Evolutionary conservation across 2,888 invertebrate species (phyloP), one percentile per base, ranked within the genome.

Genomic region (Ligdia adustata): DNA sequence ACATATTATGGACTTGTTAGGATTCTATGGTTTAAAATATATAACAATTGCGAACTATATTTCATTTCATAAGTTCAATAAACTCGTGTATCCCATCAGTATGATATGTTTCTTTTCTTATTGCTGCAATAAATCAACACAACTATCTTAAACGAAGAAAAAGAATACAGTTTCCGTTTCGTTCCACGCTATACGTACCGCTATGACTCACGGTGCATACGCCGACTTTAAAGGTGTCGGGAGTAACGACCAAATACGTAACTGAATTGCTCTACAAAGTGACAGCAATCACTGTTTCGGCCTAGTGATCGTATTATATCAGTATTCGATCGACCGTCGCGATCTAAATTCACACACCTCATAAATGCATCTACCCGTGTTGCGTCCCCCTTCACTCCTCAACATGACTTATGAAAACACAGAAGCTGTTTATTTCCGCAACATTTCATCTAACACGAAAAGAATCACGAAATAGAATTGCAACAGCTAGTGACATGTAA

Each of bases 171-270:
- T 34, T 41, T 47, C 46, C 46, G 46, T 40, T 47, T 32, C 2
- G 41, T 47, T 41, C 35, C 35, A 41, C 15, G 26, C 24, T 18
- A 9, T 33, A 33, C 28, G 38, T 38, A 27, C 48, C 42, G 42
- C 48, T 42, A 20, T 48, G 48, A 48, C 22, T 48, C 48, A 49
- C n/a, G n/a, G n/a, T n/a, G n/a, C n/a, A n/a, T 52, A 43, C 35
- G 22, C 34, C 28, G 15, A 35, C 46, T 44, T 40, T 28, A 24
- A 38, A 38, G 42, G n/a, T 33, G 33, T 43, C 33, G 41, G 24
- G 49, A 38, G 66, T 67, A 65, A 68, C 60, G 62, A 60, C 59
- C 57, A 62, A 62, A 62, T 68, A 69, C 62, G 63, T 67, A 68
- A 70, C 68, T 42, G 50, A 63, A 65, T 65, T 61, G 63, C 57